Evolutionary conservation across 2,888 invertebrate species (phyloP).

Genomic region (Galeopsomyia nigrocyanea): DNA sequence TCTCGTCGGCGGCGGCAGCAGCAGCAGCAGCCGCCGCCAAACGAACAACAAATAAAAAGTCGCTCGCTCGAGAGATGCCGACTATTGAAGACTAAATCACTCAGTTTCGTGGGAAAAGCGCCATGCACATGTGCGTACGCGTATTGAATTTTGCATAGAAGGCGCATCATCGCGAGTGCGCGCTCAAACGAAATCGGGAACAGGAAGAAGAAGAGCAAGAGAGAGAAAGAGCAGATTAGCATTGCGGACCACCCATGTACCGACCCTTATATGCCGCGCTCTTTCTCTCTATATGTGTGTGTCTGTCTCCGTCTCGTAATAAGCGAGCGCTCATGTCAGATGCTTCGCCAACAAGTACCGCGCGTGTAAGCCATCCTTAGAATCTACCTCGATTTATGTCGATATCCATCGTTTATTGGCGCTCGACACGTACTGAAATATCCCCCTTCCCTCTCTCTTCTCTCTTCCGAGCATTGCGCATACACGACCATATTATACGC

Average conservation of each 20-base stretch:
- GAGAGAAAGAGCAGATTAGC: conserved; percentile 55
- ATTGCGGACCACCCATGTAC: conserved; percentile 66
- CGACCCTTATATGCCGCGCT: conserved; percentile 30
- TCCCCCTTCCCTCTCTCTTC: conserved; percentile 12
- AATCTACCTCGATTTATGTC: conserved; percentile 66
- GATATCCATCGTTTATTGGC: conserved; percentile 68
- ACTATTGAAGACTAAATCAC: too few relatives aligned
- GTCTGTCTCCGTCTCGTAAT: conserved; percentile 56
- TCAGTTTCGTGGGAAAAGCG: too few relatives aligned
- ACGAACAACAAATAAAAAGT: too few relatives aligned
- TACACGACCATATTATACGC: background rate
- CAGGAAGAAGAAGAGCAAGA: conserved; percentile 18
- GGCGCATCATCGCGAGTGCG: background rate
- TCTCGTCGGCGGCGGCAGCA: too few relatives aligned
- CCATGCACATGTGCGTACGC: too few relatives aligned
- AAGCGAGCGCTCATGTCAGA: conserved; percentile 65
- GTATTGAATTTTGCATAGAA: too few relatives aligned
- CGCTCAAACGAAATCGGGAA: conserved; percentile 23
- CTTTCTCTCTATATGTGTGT: conserved; percentile 13
- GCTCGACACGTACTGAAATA: conserved; percentile 59
- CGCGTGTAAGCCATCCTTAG: conserved; percentile 66
- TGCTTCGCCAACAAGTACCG: conserved; percentile 65
- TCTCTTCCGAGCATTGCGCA: background rate
- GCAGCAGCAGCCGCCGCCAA: too few relatives aligned
- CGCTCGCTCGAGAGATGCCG: too few relatives aligned